A percentile compares a stretch with the other conserved stretches of the same genome.
Evolutionary conservation across 1,140 invertebrate genomes (phyloP).

Genomic region (Scylla paramamosain): DNA sequence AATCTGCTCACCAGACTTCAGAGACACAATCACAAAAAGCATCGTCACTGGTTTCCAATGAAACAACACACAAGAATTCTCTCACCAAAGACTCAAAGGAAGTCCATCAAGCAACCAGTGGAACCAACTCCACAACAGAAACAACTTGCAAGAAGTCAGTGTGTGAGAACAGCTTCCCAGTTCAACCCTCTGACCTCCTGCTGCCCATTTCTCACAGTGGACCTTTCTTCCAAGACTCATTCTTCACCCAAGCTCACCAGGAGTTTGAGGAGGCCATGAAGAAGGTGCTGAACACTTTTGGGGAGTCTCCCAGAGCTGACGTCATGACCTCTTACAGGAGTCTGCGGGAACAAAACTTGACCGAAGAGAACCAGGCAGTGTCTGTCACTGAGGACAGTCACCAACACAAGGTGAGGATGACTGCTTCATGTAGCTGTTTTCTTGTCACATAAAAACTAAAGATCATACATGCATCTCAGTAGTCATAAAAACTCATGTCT

Average conservation of each 20-base stretch:
- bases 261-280: constrained; percentile 57
- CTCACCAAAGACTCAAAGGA: too few species aligned
- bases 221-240: constrained; percentile 59
- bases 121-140: not conserved
- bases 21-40: too few species aligned
- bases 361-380: constrained; percentile 72
- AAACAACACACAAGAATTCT: too few species aligned
- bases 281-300: not conserved
- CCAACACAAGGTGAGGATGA: constrained; percentile 61
- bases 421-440: not conserved
- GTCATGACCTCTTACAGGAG: constrained; percentile 47
- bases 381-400: constrained; percentile 49
- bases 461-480: too few species aligned
- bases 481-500: too few species aligned
- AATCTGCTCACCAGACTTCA: too few species aligned
- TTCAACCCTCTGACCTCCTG: constrained; percentile 7
- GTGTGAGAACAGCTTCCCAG: not conserved
- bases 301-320: not conserved
- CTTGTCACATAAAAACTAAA: too few species aligned
- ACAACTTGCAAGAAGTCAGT: not conserved
- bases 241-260: constrained; percentile 50
- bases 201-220: constrained; percentile 49
- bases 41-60: too few species aligned
- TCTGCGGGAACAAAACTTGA: constrained; percentile 49
- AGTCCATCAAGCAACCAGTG: not conserved